A percentile compares a stretch with the other conserved stretches of the same genome.
phyloP scores from a whole-genome alignment of 2,888 invertebrate species.

The Nematopogon swammerdamellus region DNA sequence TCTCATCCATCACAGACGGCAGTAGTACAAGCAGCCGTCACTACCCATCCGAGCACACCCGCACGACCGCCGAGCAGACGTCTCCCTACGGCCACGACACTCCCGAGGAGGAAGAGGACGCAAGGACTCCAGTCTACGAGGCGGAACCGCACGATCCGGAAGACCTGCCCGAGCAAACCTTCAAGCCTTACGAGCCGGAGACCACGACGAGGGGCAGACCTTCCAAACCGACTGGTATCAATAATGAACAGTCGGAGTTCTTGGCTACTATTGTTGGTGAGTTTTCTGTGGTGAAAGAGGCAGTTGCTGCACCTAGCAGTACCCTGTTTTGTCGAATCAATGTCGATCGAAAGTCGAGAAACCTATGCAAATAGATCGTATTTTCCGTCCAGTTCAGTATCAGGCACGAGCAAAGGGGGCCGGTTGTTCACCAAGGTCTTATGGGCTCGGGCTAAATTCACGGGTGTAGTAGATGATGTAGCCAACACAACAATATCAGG shows the following conservation, averaged over 20 bases:
- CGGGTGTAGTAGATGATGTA: no score
- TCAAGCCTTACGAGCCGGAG: conserved; percentile 40
- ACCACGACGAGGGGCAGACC: conserved; percentile 48
- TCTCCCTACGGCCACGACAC: conserved; percentile 38
- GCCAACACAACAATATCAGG: no score
- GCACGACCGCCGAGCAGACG: conserved; percentile 49
- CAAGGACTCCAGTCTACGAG: conserved; percentile 32
- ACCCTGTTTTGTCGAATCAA: no score
- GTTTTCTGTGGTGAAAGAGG: no score
- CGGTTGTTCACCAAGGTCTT: no score
- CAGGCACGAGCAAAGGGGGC: no score
- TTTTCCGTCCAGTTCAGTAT: no score
- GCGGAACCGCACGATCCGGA: not conserved
- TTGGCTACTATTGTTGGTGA: conserved; percentile 48
- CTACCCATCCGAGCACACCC: conserved; percentile 29
- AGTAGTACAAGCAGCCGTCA: conserved; percentile 19
- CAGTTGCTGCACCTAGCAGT: no score
- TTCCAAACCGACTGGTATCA: conserved; percentile 36
- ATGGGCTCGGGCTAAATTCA: no score
- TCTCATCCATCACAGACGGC: no score
- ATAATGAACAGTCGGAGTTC: conserved; percentile 33
- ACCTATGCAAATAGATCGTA: not conserved
- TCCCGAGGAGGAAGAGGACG: conserved; percentile 20
- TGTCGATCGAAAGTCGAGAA: no score
- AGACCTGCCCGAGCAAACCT: not conserved